These are phyloP conservation scores for Laticauda colubrina DNA, from an alignment of 2,113 vertebrate species.

Conservation along the genomic window DNA sequence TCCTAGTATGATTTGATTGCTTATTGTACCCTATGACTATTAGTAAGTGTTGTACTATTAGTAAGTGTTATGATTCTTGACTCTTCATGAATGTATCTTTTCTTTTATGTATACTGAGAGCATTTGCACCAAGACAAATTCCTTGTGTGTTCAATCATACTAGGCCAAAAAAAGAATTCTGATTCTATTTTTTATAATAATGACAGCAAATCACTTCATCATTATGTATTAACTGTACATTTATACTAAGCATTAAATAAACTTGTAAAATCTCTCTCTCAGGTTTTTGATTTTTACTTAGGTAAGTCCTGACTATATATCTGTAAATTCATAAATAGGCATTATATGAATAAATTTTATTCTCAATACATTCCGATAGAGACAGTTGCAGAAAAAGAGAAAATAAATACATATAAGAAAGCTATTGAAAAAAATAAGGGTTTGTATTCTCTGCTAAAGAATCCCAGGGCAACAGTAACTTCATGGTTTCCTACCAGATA, in stretches of 20 bases:
- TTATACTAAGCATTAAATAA: background rate
- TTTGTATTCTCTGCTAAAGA: background rate
- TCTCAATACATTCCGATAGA: constrained; percentile 1
- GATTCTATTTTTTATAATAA: background rate
- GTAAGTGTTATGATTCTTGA: too few relatives aligned
- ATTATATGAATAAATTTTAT: constrained; percentile 2
- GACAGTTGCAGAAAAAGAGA: background rate
- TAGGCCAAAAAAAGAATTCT: too few relatives aligned
- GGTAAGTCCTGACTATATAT: background rate
- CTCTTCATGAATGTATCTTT: too few relatives aligned
- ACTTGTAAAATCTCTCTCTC: background rate
- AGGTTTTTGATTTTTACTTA: background rate
- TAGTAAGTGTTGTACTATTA: too few relatives aligned
- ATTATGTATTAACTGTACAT: background rate
- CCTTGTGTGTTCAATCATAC: too few relatives aligned
- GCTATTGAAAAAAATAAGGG: background rate
- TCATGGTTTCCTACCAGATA: background rate
- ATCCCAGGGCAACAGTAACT: background rate
- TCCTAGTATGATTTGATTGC: too few relatives aligned
- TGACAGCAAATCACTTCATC: background rate
- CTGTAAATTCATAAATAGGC: background rate
- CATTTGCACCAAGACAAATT: too few relatives aligned
- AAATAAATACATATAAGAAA: background rate
- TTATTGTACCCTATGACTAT: too few relatives aligned
- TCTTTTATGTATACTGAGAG: too few relatives aligned